These are phyloP conservation scores for Frankliniella fusca DNA, from an alignment of 2,888 invertebrate species.

Conservation along the genomic window DNA sequence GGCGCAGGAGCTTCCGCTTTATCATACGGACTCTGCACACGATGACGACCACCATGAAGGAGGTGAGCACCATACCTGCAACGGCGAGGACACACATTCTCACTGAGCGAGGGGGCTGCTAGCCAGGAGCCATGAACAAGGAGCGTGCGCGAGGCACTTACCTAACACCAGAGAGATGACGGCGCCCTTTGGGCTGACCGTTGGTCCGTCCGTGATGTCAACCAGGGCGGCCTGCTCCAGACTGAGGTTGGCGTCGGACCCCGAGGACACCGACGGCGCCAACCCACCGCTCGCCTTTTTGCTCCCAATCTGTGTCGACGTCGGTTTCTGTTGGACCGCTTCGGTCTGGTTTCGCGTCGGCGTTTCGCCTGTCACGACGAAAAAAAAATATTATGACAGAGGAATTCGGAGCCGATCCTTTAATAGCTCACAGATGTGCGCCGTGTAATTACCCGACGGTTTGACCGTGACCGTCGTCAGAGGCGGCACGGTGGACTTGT, in stretches of 20 bases:
- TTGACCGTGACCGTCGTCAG: neutral
- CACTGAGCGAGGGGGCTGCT: neutral
- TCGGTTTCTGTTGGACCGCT: neutral
- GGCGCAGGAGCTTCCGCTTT: slow-evolving; percentile 61
- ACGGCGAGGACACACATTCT: neutral
- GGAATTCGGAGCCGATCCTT: neutral
- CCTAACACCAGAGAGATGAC: slow-evolving; percentile 74
- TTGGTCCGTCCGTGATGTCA: slow-evolving; percentile 38
- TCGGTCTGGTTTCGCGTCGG: neutral
- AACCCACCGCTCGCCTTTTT: neutral
- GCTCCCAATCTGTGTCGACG: neutral
- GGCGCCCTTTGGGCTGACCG: slow-evolving; percentile 67
- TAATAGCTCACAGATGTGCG: neutral
- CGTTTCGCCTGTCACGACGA: neutral
- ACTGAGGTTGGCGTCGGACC: neutral
- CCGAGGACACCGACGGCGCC: neutral
- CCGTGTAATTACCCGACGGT: neutral
- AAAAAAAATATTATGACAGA: neutral
- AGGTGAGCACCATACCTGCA: slow-evolving; percentile 72
- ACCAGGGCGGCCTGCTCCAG: neutral
- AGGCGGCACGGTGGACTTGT: neutral
- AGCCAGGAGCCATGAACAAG: neutral
- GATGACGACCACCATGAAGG: slow-evolving; percentile 72
- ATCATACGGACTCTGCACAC: slow-evolving; percentile 79
- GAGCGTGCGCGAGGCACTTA: slow-evolving; percentile 41